phyloP scores from a whole-genome alignment of 1,140 invertebrate species.

The Ladona fulva region DNA sequence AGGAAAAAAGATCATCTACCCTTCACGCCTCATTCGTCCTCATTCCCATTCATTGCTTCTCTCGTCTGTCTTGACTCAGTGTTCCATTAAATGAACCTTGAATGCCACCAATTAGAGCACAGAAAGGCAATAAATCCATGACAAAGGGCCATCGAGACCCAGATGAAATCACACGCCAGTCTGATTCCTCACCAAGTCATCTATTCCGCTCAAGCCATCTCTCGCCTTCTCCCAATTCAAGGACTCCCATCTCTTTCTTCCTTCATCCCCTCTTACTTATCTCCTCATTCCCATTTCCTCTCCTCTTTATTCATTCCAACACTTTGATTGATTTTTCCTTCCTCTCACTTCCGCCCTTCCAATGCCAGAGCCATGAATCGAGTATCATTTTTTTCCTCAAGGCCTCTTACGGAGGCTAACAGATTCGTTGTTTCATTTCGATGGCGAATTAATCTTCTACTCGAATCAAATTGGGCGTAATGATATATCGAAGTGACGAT shows the following conservation, averaged over 20 bases:
- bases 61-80: background rate
- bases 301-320: background rate
- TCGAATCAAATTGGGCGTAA: too few relatives aligned
- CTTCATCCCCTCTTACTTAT: background rate
- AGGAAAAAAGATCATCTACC: too few relatives aligned
- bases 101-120: background rate
- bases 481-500: too few relatives aligned
- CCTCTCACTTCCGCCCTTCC: too few relatives aligned
- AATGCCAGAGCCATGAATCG: too few relatives aligned
- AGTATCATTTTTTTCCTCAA: too few relatives aligned
- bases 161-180: background rate
- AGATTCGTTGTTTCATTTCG: too few relatives aligned
- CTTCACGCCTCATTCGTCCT: background rate
- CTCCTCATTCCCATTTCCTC: background rate
- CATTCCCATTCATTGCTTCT: conserved; percentile 1
- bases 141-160: background rate
- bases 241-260: background rate
- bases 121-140: background rate
- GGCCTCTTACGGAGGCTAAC: too few relatives aligned
- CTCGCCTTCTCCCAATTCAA: background rate
- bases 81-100: background rate
- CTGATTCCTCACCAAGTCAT: background rate
- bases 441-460: too few relatives aligned
- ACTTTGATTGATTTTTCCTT: too few relatives aligned
- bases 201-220: background rate